phyloP scores from a whole-genome alignment of 2,113 vertebrate genomes.

The Siphamia tubifer region DNA sequence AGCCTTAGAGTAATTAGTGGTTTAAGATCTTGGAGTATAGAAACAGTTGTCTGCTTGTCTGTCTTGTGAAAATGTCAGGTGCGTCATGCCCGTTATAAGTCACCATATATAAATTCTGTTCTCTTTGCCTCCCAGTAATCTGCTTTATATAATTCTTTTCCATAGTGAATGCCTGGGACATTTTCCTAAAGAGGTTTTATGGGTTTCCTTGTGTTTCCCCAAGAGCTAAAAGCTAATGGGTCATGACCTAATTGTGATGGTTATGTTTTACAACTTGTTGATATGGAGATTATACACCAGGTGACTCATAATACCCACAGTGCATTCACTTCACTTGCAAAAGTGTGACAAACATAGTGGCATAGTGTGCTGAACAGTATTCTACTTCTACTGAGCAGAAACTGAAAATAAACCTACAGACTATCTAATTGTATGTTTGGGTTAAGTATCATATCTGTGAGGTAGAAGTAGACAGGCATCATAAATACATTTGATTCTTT shows the following conservation, averaged over 20 bases:
- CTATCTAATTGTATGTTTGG: no score
- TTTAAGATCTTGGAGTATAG: not conserved
- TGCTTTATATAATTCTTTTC: not conserved
- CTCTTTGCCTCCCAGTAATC: not conserved
- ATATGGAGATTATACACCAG: not conserved
- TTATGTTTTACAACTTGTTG: conserved; percentile 25
- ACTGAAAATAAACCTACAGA: no score
- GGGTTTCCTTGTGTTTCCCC: conserved; percentile 1
- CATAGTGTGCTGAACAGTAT: not conserved
- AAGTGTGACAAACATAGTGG: no score
- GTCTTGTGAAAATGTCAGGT: not conserved
- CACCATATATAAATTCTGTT: not conserved
- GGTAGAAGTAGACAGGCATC: not conserved
- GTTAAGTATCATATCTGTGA: no score
- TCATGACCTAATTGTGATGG: not conserved
- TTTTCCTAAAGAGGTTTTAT: not conserved
- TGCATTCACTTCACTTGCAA: no score
- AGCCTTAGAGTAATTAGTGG: conserved; percentile 26
- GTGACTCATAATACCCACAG: conserved; percentile 16
- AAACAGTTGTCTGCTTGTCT: not conserved
- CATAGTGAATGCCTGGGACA: not conserved
- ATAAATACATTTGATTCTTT: not conserved
- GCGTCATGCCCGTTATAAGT: not conserved
- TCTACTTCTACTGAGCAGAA: no score
- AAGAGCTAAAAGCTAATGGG: conserved; percentile 11